These are phyloP conservation scores for Anhinga anhinga DNA, from an alignment of 2,113 vertebrate species.

Conservation along the genomic window DNA sequence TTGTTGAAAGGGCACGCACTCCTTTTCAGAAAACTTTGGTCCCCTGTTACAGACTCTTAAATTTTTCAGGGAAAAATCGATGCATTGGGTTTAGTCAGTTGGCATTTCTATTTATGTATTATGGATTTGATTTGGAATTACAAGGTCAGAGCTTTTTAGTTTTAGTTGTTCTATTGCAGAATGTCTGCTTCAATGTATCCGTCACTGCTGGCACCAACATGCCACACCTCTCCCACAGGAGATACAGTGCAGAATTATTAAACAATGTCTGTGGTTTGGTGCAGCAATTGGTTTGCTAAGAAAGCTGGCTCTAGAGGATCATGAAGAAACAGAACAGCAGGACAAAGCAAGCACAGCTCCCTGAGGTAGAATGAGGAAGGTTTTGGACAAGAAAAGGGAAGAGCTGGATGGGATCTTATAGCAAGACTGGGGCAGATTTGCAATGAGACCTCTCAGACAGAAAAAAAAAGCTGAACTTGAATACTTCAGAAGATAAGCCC, in stretches of 20 bases:
- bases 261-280: neutral
- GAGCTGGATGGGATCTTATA: neutral
- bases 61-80: neutral
- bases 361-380: neutral
- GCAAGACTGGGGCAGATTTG: neutral
- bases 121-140: neutral
- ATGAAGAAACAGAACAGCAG: neutral
- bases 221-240: neutral
- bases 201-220: neutral
- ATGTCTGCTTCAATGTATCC: neutral
- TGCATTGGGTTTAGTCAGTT: neutral
- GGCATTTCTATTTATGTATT: neutral
- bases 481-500: neutral
- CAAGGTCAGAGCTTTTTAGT: neutral
- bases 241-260: neutral
- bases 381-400: neutral
- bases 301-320: neutral
- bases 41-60: neutral
- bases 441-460: neutral
- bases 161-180: neutral
- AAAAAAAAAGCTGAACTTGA: neutral
- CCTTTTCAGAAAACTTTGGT: neutral
- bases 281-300: neutral
- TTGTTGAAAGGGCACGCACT: neutral
- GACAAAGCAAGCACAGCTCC: neutral